phyloP scores from a whole-genome alignment of 1,140 invertebrate species.

The Liolophura sinensis region DNA sequence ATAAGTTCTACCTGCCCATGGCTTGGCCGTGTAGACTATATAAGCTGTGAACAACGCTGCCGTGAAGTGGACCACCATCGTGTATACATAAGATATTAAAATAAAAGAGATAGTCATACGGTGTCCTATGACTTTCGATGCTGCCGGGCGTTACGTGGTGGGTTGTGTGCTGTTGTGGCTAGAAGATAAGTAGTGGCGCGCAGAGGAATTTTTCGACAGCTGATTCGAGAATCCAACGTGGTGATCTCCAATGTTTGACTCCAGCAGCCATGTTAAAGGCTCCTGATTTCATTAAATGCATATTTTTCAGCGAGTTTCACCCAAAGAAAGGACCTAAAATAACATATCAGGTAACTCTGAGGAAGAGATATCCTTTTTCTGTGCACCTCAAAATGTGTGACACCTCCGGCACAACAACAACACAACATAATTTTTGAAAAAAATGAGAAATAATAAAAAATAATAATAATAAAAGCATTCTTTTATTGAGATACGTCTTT shows the following conservation, averaged over 20 bases:
- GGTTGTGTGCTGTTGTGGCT: too few relatives aligned
- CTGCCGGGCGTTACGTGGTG: too few relatives aligned
- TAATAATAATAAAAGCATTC: too few relatives aligned
- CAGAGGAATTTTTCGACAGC: too few relatives aligned
- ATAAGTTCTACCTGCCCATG: conserved; percentile 2
- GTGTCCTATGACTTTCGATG: too few relatives aligned
- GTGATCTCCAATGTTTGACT: neutral
- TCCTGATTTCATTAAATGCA: conserved; percentile 29
- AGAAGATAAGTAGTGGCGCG: too few relatives aligned
- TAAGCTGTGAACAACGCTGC: conserved; percentile 7
- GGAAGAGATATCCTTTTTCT: neutral
- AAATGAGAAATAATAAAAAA: too few relatives aligned
- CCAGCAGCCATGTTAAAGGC: neutral
- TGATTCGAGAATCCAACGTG: neutral
- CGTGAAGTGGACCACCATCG: conserved; percentile 7
- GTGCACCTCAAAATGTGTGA: too few relatives aligned
- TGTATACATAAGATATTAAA: neutral
- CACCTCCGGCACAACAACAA: too few relatives aligned
- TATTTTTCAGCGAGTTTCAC: conserved; percentile 42
- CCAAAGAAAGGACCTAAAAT: conserved; percentile 35
- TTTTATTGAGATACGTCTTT: too few relatives aligned
- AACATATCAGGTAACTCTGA: conserved; percentile 31
- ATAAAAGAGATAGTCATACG: too few relatives aligned
- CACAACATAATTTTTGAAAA: too few relatives aligned
- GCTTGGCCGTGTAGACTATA: conserved; percentile 6